These are phyloP conservation scores for Amblyteles armatorius DNA, from an alignment of 2,888 invertebrate genomes.

Conservation along the genomic window DNA sequence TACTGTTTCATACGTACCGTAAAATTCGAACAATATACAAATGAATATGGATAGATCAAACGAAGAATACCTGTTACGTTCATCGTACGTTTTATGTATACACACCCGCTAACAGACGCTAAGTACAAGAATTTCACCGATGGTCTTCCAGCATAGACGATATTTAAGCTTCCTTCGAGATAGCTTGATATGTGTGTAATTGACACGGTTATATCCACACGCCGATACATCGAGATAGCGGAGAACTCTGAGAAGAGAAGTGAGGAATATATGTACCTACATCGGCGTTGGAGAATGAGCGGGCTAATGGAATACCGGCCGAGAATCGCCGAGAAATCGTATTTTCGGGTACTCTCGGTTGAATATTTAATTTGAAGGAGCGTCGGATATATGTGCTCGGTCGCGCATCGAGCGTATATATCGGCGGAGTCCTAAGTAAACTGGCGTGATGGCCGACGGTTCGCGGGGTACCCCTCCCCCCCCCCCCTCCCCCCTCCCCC, in stretches of 20 bases:
- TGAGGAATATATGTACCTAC: not conserved
- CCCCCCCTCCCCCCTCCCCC: no score
- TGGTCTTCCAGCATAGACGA: not conserved
- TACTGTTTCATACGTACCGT: no score
- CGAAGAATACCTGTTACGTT: constrained; percentile 17
- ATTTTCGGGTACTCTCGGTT: constrained; percentile 67
- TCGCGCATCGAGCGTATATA: constrained; percentile 68
- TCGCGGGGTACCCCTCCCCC: constrained; percentile 23
- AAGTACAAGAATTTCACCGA: constrained; percentile 55
- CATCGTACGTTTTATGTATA: constrained; percentile 28
- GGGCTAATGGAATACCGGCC: constrained; percentile 23
- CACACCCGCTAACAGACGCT: constrained; percentile 51
- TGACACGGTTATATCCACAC: constrained; percentile 19
- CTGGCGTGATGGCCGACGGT: constrained; percentile 70
- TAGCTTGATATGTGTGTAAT: constrained; percentile 6
- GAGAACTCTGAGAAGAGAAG: not conserved
- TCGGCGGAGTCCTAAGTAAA: constrained; percentile 79
- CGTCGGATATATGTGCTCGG: not conserved
- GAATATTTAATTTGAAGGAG: constrained; percentile 78
- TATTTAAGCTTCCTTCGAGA: constrained; percentile 17
- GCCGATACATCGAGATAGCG: not conserved
- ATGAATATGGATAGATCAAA: constrained; percentile 24
- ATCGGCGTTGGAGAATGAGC: constrained; percentile 1
- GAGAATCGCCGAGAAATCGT: constrained; percentile 49
- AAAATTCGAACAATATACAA: not conserved